phyloP scores from a whole-genome alignment of 1,140 invertebrate genomes.

The Helicoverpa armigera region DNA sequence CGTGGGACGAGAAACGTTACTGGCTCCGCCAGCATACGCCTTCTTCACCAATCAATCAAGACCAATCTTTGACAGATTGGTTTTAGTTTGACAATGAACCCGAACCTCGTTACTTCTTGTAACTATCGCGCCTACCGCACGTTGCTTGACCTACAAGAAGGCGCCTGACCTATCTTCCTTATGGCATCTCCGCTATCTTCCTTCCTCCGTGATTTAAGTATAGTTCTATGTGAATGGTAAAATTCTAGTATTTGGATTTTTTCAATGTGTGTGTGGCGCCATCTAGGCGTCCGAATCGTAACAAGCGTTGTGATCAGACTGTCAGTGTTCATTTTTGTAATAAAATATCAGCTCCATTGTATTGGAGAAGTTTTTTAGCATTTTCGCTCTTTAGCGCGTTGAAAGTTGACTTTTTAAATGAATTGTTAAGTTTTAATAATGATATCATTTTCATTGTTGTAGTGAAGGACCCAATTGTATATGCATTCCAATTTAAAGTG shows the following conservation, averaged over 20 bases:
- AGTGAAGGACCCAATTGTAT: not conserved
- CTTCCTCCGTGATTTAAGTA: too few species aligned
- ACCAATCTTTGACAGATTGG: too few species aligned
- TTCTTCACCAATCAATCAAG: too few species aligned
- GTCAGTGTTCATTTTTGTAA: constrained; percentile 47
- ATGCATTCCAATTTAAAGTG: too few species aligned
- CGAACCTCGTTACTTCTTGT: too few species aligned
- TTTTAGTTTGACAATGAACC: too few species aligned
- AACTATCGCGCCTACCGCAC: too few species aligned
- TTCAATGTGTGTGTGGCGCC: constrained; percentile 12
- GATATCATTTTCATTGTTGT: constrained; percentile 33
- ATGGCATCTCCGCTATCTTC: too few species aligned
- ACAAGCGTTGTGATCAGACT: constrained; percentile 44
- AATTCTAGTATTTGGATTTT: not conserved
- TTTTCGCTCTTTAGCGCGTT: constrained; percentile 40
- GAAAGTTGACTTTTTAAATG: constrained; percentile 43
- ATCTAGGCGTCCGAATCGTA: not conserved
- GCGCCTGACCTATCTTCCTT: too few species aligned
- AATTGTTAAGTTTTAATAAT: constrained; percentile 49
- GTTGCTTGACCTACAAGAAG: too few species aligned
- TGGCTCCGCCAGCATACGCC: too few species aligned
- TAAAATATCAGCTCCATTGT: constrained; percentile 32
- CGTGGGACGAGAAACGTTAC: too few species aligned
- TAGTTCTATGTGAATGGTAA: not conserved
- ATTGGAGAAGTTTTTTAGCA: constrained; percentile 35